These are phyloP conservation scores for Temnothorax nylanderi DNA, from an alignment of 1,140 invertebrate genomes.

Conservation along the genomic window DNA sequence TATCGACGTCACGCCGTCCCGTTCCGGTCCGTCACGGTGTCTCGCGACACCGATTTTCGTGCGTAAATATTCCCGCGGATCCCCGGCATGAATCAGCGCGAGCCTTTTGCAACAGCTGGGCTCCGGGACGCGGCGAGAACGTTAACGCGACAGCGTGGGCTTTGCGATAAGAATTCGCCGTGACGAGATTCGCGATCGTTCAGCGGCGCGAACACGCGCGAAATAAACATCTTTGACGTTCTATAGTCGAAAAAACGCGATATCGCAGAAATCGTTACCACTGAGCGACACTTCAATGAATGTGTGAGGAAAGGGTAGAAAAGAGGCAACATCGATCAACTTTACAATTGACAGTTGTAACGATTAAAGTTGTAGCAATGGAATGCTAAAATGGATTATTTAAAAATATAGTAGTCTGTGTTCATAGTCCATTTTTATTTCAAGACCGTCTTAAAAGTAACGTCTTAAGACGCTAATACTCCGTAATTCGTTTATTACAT, in stretches of 20 bases:
- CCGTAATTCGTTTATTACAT: too few species aligned
- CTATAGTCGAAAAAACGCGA: neutral
- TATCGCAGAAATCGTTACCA: neutral
- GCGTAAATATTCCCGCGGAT: neutral
- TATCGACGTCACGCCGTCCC: slow-evolving; percentile 21
- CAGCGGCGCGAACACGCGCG: neutral
- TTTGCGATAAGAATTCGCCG: neutral
- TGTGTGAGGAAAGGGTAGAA: neutral
- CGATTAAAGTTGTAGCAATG: neutral
- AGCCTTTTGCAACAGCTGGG: neutral
- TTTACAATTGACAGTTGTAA: neutral
- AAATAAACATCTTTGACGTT: neutral
- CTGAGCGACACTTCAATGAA: neutral
- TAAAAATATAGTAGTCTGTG: too few species aligned
- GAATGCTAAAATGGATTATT: neutral
- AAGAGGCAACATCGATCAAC: neutral
- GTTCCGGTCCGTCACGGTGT: neutral
- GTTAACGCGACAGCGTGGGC: neutral
- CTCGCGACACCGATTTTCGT: slow-evolving; percentile 23
- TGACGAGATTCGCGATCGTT: neutral
- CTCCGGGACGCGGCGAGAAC: neutral
- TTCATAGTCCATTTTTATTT: too few species aligned
- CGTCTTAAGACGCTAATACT: too few species aligned
- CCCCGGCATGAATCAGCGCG: neutral
- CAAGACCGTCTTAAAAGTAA: too few species aligned